Evolutionary conservation across 2,113 vertebrate genomes (phyloP).

Genomic region (Eira barbara): DNA sequence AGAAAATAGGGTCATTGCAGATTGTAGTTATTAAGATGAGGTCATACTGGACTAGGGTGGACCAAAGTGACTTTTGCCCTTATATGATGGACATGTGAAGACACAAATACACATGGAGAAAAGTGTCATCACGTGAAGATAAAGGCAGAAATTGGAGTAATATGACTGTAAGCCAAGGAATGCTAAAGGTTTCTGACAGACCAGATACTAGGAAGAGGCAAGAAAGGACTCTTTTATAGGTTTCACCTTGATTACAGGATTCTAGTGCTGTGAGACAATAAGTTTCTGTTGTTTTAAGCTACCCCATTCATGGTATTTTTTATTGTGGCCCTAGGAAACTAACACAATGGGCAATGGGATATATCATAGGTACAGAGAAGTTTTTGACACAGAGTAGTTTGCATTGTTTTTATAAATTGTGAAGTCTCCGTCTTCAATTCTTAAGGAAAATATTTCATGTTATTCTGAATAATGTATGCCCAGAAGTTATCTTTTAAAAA

Average conservation of each 20-base stretch:
- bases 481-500: not conserved
- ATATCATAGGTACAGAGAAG: not conserved
- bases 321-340: not conserved
- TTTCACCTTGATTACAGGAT: not conserved
- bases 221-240: accelerated
- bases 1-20: not conserved
- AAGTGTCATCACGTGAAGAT: no score
- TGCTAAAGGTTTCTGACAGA: not conserved
- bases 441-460: not conserved
- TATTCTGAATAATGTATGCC: not conserved
- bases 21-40: not conserved
- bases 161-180: not conserved
- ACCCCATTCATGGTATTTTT: not conserved
- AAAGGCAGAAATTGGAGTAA: not conserved
- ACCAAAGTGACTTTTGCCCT: not conserved
- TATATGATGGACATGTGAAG: not conserved
- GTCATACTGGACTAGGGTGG: not conserved
- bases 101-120: not conserved
- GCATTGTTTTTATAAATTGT: not conserved
- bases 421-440: not conserved
- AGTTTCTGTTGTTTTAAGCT: not conserved
- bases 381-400: not conserved
- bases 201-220: not conserved
- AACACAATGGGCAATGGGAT: not conserved
- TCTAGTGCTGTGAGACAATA: not conserved